Conservation (phyloP, 2,797 vertebrate species). For the Spinus pinus region DNA sequence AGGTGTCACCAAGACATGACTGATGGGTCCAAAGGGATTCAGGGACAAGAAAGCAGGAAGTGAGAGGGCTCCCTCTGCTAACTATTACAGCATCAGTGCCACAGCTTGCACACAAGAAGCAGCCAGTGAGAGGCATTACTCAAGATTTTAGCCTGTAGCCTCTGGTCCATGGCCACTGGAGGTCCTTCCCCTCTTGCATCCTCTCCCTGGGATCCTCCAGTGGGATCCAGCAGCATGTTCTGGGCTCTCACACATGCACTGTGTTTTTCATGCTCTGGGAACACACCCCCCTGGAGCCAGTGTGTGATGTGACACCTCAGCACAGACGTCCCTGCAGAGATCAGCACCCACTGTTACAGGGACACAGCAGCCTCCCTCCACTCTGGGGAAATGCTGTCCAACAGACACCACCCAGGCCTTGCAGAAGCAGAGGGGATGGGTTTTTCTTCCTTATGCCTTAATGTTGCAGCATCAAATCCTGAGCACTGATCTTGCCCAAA, state of each 20-base stretch:
- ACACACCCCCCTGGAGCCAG: not conserved
- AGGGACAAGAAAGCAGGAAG: not conserved
- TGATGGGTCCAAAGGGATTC: not conserved
- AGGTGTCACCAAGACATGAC: not conserved
- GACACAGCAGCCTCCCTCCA: not conserved
- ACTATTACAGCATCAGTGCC: not conserved
- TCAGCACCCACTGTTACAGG: not conserved
- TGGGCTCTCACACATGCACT: fast-evolving
- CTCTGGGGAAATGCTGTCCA: not conserved
- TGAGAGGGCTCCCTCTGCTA: not conserved
- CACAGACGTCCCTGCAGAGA: not conserved
- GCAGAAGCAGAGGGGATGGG: not conserved
- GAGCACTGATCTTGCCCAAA: not conserved
- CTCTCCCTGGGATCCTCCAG: not conserved
- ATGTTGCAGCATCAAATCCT: not conserved
- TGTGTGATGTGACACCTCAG: not conserved
- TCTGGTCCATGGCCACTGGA: not conserved
- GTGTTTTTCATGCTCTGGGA: not conserved
- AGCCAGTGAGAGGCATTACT: not conserved
- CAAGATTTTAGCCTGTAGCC: not conserved
- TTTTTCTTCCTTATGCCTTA: not conserved
- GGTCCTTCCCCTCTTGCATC: not conserved
- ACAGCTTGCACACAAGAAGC: not conserved
- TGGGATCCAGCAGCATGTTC: not conserved
- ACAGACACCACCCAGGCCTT: not conserved